Percentiles rank a stretch among this genome's conserved stretches.
Evolutionary conservation across 2,113 vertebrate species (phyloP).

Genomic region (Suncus etruscus): DNA sequence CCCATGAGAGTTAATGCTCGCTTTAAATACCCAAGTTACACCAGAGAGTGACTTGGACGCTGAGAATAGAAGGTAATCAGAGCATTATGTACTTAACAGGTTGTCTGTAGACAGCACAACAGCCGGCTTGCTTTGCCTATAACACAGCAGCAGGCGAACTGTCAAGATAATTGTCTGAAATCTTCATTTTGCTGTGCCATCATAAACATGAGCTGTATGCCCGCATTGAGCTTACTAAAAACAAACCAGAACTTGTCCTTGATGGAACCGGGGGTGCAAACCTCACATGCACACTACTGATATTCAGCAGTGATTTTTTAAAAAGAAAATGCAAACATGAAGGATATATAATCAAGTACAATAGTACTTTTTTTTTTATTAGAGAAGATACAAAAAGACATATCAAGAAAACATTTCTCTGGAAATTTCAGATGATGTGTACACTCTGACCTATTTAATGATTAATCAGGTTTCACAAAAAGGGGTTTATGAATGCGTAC

Average conservation of each 20-base stretch:
- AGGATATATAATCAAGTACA: conserved; percentile 29
- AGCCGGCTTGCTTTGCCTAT: background rate
- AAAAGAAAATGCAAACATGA: background rate
- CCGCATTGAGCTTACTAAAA: background rate
- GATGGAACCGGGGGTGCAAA: background rate
- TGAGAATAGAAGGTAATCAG: background rate
- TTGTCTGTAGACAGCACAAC: background rate
- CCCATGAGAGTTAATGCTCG: conserved; percentile 59
- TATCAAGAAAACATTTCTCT: conserved; percentile 60
- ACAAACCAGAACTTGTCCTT: conserved; percentile 29
- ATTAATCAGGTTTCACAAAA: conserved; percentile 62
- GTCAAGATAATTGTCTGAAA: conserved; percentile 47
- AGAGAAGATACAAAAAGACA: conserved; percentile 41
- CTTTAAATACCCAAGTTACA: conserved; percentile 61
- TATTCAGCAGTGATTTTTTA: background rate
- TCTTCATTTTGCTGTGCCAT: conserved; percentile 4
- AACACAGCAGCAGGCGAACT: conserved; percentile 1
- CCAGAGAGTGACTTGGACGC: conserved; percentile 22
- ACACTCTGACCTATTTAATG: conserved; percentile 57
- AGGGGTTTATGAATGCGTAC: conserved; percentile 16
- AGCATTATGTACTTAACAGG: conserved; percentile 38
- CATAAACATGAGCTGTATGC: background rate
- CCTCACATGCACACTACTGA: background rate
- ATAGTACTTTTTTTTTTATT: background rate
- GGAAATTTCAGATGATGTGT: conserved; percentile 38